Base-by-base conservation (phyloP, 2,113 vertebrate species). In the Daubentonia madagascariensis region DNA sequence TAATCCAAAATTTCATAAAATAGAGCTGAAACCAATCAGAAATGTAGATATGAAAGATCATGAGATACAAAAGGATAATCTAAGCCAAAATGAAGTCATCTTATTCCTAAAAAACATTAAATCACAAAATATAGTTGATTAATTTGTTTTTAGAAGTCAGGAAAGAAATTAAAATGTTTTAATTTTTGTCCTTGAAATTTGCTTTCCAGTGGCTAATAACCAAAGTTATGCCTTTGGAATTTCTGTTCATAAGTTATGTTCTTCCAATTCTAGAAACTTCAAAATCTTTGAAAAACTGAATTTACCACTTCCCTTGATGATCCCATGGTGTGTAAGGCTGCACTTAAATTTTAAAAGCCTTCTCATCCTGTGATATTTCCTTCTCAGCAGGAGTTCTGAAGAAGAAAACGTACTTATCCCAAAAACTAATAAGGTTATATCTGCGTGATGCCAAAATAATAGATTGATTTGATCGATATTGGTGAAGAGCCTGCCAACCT, bases 1-100 rank as follows among this genome's bases (percentile, higher is more conserved):
- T 78, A 65, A 85, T 23, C 57, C 16, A 90, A 80, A 85, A 88
- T 86, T n/a, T 32, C 43, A 73, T n/a, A 81, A 93, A 96, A 70
- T 28, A 48, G 4, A 50, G 43, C 0, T 93, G 16, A 54, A 89
- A 54, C 16, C 43, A 90, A 87, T 87, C 32, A 81, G 12, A 50
- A 50, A 43, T 37, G 54, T 2, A 52, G 84, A 95, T n/a, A 16
- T 10, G 30, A 37, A 67, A 91, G 65, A 52, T 40, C 14, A 63
- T 45, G 10, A 81, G 32, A 61, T 30, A 76, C 32, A 6, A 78
- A 65, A 92, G 1, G 13, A 35, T 48, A 80, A 85, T 48, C 8
- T 43, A 90, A 76, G 14, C 4, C 37, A 43, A 94, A 84, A 79
- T 8, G 63, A 90, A 85, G 11, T 14, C 17, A 68, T 88, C 1